Evolutionary conservation across 2,888 invertebrate genomes (phyloP), one percentile per base, ranked within the genome.

Genomic region (Seira musarum): DNA sequence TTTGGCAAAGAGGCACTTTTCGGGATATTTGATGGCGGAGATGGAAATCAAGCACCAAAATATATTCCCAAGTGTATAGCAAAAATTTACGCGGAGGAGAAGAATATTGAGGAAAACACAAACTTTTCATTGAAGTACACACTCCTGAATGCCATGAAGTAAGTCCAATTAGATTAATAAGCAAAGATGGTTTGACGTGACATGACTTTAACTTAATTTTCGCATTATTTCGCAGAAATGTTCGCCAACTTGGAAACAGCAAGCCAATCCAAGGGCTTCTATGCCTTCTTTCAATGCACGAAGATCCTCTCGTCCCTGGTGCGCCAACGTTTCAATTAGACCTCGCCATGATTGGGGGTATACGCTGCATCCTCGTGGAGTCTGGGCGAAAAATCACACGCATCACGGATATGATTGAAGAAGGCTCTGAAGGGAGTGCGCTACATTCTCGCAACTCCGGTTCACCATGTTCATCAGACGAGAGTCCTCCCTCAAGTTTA

Each of bases 81-180:
- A 0, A 93, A 94, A n/a, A 91, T 95, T 24, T 89, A 95, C 21
- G 89, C 94, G 19, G 95, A 95, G 89, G 95, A 96, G 89, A 91
- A 93, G 84, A 93, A 94, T 0, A 92, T 94, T 2, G 94, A 94
- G 88, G 95, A 95, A 89, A 94, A 94, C 0, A 92, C 93, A 0
- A 91, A 91, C 74, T 95, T 95, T 87, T 96, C 95, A 1, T 92
- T 96, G 91, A 95, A 95, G 88, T 95, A 95, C 88, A 94, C 95
- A 0, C 91, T 96, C 83, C 89, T 96, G 8, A 93, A 95, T 19
- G 93, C 95, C 0, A 95, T 95, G 87, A 91, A 94, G 88, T 88
- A 86, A 83, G 83, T 68, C 25, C 30, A 70, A 5, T 21, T 63
- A 17, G 22, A 68, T 69, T 25, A 35, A 17, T 6, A 10, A 15